Base-by-base conservation (phyloP, 2,113 vertebrate species). In the Misgurnus anguillicaudatus region DNA sequence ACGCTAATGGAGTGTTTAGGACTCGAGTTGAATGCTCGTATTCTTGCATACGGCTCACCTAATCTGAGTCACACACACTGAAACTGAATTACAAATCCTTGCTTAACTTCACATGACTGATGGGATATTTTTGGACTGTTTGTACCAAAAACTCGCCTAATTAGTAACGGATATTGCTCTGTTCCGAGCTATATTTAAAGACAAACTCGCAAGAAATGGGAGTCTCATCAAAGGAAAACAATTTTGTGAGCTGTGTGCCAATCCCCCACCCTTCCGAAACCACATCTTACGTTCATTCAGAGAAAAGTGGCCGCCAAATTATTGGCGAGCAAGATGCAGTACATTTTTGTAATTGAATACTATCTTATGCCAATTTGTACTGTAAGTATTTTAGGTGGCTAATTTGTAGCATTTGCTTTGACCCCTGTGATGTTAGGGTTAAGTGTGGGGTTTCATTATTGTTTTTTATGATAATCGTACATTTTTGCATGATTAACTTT, bases 71-170 rank as follows among this genome's bases (percentile, higher is more conserved):
- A 78, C 77, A 79, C 71, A 57, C 48, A 3, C 58, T 77, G 11
- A 71, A 83, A 83, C 47, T 83, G 72, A 83, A 83, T 80, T 80
- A 83, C 58, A 13, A 6, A 51, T 60, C 65, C 47, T 24, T 45
- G 11, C 73, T 24, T 67, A 13, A 24, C 66, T 76, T 62, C 67
- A 76, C 77, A 58, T 83, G 81, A 76, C 77, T 47, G 36, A 45
- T 3, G 24, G 51, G 6, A 19, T 72, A 83, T 76, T 71, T 83
- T 70, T 64, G 51, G 60, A 72, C 21, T 66, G 42, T 80, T 80
- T 77, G 31, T 67, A 76, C 58, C 45, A 65, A 70, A 71, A 83
- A 83, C 68, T 13, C 8, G 3, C 13, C 11, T 79, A 60, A 75
- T 58, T 69, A 79, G 42, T 13, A 51, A 38, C 60, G 51, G 78